Conservation (phyloP, 2,113 vertebrate genomes). For the Malaclemys terrapin region DNA sequence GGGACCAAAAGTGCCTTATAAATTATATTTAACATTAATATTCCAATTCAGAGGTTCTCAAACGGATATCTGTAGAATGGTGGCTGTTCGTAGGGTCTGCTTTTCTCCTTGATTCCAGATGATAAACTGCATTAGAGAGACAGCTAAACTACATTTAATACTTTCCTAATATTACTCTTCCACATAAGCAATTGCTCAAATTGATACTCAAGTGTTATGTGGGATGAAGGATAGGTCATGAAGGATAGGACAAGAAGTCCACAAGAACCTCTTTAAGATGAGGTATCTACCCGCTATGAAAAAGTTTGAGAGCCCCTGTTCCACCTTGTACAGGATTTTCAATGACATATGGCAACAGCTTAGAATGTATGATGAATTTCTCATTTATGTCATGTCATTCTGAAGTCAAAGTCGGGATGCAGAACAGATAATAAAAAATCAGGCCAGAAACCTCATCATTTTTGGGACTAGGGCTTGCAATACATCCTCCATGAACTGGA, state of each 20-base stretch:
- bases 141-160: not conserved
- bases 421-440: not conserved
- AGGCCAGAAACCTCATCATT: not conserved
- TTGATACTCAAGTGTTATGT: not conserved
- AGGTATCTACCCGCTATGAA: not conserved
- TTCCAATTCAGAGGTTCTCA: not conserved
- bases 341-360: not conserved
- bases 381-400: not conserved
- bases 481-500: not conserved
- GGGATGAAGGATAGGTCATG: not conserved
- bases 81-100: not conserved
- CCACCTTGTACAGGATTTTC: not conserved
- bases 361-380: not conserved
- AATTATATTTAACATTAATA: not conserved
- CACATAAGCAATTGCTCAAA: not conserved
- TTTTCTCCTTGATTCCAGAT: not conserved
- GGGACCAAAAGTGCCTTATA: not conserved
- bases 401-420: not conserved
- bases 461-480: not conserved
- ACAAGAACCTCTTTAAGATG: not conserved
- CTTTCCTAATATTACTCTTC: not conserved
- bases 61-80: not conserved
- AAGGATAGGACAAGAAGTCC: not conserved
- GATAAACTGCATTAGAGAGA: not conserved
- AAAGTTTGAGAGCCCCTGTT: not conserved